These are phyloP conservation scores for Elgaria multicarinata DNA, from an alignment of 2,113 vertebrate genomes.

Conservation along the genomic window DNA sequence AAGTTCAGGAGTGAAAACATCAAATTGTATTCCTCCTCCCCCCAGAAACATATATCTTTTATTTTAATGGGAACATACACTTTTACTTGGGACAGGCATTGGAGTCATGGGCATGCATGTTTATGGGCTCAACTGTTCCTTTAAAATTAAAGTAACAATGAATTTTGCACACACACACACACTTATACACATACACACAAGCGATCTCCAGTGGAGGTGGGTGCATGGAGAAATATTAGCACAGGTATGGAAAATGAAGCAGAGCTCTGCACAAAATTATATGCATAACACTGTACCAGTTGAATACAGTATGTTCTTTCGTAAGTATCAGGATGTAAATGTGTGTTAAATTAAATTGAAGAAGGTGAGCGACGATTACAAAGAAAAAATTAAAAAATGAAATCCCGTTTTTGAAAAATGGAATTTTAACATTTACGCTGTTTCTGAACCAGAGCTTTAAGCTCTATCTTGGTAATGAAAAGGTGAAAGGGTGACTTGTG, in stretches of 20 bases:
- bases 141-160: background rate
- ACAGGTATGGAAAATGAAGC: background rate
- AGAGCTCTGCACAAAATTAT: conserved; percentile 4
- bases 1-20: background rate
- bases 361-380: conserved; percentile 65
- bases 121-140: background rate
- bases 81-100: background rate
- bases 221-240: background rate
- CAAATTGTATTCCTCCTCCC: background rate
- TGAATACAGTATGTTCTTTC: conserved; percentile 37
- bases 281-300: background rate
- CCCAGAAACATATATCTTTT: background rate
- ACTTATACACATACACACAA: no score
- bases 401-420: conserved; percentile 63
- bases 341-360: conserved; percentile 66
- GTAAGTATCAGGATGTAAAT: conserved; percentile 59
- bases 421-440: conserved; percentile 48
- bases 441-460: conserved; percentile 57
- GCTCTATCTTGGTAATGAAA: conserved; percentile 58
- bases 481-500: conserved; percentile 70
- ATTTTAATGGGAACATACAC: background rate
- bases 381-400: background rate
- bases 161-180: no score
- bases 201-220: no score
- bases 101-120: background rate